phyloP scores from a whole-genome alignment of 2,888 invertebrate species.

The Conops quadrifasciatus region DNA sequence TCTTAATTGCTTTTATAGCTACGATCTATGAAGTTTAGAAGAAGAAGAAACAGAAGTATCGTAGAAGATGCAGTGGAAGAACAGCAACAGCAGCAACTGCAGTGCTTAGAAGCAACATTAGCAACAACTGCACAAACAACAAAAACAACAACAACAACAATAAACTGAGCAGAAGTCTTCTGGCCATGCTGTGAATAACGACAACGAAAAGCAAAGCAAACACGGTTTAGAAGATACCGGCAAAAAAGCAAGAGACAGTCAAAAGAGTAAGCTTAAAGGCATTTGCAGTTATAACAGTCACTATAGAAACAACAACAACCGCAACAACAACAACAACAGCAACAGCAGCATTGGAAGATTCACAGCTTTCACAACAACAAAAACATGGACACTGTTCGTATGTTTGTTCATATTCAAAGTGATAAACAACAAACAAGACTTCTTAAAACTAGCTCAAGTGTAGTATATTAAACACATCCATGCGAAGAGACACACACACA shows the following conservation, averaged over 20 bases:
- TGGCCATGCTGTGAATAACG: background rate
- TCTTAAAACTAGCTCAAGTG: conserved; percentile 25
- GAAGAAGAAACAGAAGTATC: background rate
- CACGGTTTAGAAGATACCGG: conserved; percentile 6
- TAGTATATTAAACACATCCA: background rate
- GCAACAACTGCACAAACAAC: conserved; percentile 2
- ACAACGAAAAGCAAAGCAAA: conserved; percentile 9
- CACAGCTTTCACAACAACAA: background rate
- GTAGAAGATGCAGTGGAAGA: too few relatives aligned
- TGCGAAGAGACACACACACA: background rate
- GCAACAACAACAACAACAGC: conserved; percentile 18
- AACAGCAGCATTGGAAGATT: background rate
- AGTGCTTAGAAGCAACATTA: conserved; percentile 25
- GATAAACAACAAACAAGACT: conserved; percentile 1
- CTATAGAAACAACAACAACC: background rate
- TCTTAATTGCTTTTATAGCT: conserved; percentile 60
- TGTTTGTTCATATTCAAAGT: too few relatives aligned
- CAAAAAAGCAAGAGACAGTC: background rate
- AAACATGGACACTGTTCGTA: too few relatives aligned
- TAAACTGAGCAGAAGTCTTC: background rate
- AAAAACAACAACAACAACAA: background rate
- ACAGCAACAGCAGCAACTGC: background rate
- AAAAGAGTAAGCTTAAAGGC: conserved; percentile 10
- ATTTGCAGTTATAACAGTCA: background rate
- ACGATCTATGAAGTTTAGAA: conserved; percentile 51